A percentile compares a stretch with the other conserved stretches of the same genome.
These are phyloP conservation scores for Ascaphus truei DNA, from an alignment of 2,113 vertebrate genomes.

Conservation along the genomic window DNA sequence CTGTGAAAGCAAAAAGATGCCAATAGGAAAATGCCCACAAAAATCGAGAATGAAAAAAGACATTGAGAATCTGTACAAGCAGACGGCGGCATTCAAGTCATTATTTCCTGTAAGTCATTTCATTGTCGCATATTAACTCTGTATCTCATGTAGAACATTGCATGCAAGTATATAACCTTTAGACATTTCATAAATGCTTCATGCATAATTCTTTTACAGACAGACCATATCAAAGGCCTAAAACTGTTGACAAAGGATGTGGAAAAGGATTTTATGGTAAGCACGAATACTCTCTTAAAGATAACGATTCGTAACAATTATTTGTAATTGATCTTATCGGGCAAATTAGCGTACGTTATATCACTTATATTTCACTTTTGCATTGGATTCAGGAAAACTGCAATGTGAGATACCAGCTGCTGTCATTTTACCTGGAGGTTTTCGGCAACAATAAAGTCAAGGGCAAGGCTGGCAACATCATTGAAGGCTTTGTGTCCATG, in stretches of 20 bases:
- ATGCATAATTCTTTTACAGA: slow-evolving; percentile 53
- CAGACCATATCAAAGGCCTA: slow-evolving; percentile 53
- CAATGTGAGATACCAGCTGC: slow-evolving; percentile 54
- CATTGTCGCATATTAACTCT: background rate
- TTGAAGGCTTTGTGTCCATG: slow-evolving; percentile 52
- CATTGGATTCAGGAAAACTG: slow-evolving; percentile 55
- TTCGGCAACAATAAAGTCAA: slow-evolving; percentile 43
- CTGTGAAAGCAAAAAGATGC: background rate
- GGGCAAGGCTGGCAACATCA: slow-evolving; percentile 36
- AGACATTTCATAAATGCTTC: background rate
- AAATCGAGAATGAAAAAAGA: background rate
- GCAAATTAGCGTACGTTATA: no score
- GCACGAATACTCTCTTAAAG: no score
- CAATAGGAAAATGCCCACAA: background rate
- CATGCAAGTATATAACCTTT: background rate
- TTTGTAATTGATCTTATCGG: no score
- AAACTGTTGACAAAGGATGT: slow-evolving; percentile 57
- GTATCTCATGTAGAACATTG: slow-evolving; percentile 9
- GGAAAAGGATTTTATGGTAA: slow-evolving; percentile 61
- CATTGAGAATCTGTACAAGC: background rate
- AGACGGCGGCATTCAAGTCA: background rate
- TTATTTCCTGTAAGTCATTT: slow-evolving; percentile 23
- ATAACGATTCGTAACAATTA: no score
- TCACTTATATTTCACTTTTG: background rate
- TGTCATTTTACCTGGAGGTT: slow-evolving; percentile 63